Evolutionary conservation across 2,797 vertebrate genomes (phyloP).

Genomic region (Tamandua tetradactyla): DNA sequence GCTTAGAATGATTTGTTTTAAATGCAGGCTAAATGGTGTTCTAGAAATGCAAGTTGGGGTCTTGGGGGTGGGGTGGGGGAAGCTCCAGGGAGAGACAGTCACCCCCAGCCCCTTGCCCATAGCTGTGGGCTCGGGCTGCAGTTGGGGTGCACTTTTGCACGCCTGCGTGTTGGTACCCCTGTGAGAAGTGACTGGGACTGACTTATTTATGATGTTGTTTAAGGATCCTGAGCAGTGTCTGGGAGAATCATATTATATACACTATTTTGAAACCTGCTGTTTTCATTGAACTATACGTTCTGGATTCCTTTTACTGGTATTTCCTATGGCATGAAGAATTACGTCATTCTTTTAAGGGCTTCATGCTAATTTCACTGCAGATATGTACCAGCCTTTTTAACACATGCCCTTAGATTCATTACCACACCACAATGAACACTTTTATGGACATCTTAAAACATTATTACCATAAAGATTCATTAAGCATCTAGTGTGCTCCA

Average conservation of each 20-base stretch:
- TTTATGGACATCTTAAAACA: neutral
- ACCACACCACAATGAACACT: neutral
- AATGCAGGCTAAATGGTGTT: neutral
- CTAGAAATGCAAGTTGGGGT: neutral
- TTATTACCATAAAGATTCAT: neutral
- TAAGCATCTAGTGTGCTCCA: neutral
- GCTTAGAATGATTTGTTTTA: neutral
- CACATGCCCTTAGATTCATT: neutral
- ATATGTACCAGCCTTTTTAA: neutral
- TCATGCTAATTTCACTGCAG: neutral
- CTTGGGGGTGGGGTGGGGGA: too few species aligned
- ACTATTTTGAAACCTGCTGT: neutral
- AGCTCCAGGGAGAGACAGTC: neutral
- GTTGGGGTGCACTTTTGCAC: fast-evolving
- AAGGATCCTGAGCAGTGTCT: neutral
- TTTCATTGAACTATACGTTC: neutral
- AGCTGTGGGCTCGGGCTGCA: fast-evolving
- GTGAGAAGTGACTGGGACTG: neutral
- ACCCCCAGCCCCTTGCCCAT: fast-evolving
- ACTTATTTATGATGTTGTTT: neutral
- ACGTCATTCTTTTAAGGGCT: neutral
- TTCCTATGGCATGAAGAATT: neutral
- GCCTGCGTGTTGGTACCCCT: fast-evolving
- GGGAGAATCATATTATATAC: neutral
- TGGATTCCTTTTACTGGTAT: neutral